Evolutionary conservation across 2,113 vertebrate genomes (phyloP).

Genomic region (Arenaria interpres): DNA sequence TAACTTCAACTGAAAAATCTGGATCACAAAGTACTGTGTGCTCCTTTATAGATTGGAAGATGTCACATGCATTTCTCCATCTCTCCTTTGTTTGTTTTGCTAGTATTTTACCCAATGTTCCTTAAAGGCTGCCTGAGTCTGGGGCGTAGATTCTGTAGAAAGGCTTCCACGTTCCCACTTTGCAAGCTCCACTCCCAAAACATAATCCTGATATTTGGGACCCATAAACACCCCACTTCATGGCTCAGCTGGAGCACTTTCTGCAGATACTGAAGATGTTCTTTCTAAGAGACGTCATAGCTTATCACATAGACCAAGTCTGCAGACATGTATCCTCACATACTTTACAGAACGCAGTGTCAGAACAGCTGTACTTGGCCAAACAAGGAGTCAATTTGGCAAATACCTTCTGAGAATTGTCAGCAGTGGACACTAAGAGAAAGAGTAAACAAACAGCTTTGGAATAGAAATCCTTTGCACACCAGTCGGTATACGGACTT

Average conservation of each 20-base stretch:
- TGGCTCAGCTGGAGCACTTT: neutral
- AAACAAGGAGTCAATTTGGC: neutral
- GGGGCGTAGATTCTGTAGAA: neutral
- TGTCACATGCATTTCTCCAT: neutral
- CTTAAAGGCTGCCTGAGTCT: neutral
- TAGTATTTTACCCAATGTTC: neutral
- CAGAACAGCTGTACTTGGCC: constrained; percentile 1
- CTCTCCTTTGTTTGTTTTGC: neutral
- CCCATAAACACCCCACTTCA: neutral
- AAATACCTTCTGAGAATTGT: neutral
- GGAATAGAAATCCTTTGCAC: neutral
- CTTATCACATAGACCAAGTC: neutral
- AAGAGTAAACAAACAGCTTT: neutral
- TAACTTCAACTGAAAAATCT: neutral
- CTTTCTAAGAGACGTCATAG: neutral
- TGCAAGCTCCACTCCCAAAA: neutral
- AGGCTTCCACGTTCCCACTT: neutral
- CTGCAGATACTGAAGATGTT: neutral
- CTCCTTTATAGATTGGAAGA: neutral
- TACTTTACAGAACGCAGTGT: neutral
- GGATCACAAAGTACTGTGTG: neutral
- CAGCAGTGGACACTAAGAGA: neutral
- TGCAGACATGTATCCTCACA: neutral
- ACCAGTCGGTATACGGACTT: neutral
- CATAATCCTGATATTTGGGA: neutral